Conservation (phyloP, 2,797 vertebrate species). For the Pangasius mekongensis region DNA sequence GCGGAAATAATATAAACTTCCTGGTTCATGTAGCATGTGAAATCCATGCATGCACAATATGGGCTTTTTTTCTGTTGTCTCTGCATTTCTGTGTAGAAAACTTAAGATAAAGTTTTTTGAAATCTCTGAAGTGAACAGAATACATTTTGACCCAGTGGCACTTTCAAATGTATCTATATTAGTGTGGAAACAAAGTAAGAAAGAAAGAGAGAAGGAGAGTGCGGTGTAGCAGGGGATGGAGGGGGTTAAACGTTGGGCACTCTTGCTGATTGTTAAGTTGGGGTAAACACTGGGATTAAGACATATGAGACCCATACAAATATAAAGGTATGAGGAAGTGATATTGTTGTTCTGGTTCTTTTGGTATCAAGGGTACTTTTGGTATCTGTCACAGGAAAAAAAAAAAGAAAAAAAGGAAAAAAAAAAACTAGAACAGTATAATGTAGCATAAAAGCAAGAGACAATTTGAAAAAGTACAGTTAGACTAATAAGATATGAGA, state of each 20-base stretch:
- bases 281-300: conserved; percentile 18
- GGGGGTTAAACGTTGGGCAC: not conserved
- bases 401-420: not conserved
- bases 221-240: not conserved
- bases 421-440: not conserved
- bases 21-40: not conserved
- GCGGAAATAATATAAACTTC: conserved; percentile 2
- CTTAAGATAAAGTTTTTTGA: not conserved
- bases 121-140: not conserved
- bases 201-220: not conserved
- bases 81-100: not conserved
- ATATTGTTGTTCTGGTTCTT: not conserved
- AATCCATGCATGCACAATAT: not conserved
- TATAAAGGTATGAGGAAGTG: conserved; percentile 16
- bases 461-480: not conserved
- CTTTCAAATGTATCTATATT: not conserved
- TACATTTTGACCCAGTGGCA: not conserved
- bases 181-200: not conserved
- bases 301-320: not conserved
- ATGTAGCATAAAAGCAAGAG: not conserved
- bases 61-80: not conserved
- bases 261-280: conserved; percentile 13
- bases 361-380: not conserved
- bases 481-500: not conserved
- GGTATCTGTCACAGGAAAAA: not conserved